Conservation (phyloP, 2,113 vertebrate species). For the Sylvia atricapilla region DNA sequence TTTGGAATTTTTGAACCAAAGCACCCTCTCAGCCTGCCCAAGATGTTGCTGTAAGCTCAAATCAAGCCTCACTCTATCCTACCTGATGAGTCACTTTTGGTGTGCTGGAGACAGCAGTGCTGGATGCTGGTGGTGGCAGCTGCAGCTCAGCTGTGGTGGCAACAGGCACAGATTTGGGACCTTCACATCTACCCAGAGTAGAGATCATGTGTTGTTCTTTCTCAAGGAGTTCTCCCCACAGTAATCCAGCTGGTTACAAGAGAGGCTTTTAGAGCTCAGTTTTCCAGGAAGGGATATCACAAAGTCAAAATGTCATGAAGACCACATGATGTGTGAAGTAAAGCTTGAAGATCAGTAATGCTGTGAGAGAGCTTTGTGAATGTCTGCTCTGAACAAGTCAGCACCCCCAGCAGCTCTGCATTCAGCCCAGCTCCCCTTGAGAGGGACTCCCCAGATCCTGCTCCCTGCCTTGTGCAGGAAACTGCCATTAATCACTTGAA, state of each 20-base stretch:
- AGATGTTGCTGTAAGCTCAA: neutral
- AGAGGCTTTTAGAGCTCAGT: neutral
- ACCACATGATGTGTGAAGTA: neutral
- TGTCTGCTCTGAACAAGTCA: neutral
- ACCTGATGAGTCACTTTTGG: accelerated
- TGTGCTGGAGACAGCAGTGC: neutral
- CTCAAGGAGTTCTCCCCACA: neutral
- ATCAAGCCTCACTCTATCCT: neutral
- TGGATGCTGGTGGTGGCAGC: neutral
- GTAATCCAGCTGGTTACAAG: neutral
- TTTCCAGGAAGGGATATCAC: neutral
- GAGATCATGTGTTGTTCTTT: neutral
- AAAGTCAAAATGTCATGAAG: neutral
- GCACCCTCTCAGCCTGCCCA: neutral
- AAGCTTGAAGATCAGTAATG: neutral
- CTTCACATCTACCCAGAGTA: neutral
- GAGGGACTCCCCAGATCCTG: accelerated
- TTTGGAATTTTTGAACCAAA: neutral
- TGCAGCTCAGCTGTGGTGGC: neutral
- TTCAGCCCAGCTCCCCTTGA: neutral
- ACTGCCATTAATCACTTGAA: neutral
- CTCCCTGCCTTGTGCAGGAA: neutral
- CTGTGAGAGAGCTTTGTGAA: neutral
- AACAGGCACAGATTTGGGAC: neutral
- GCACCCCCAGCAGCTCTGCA: neutral